Evolutionary conservation across 2,888 invertebrate species (phyloP).

Genomic region (Subacronicta megacephala): DNA sequence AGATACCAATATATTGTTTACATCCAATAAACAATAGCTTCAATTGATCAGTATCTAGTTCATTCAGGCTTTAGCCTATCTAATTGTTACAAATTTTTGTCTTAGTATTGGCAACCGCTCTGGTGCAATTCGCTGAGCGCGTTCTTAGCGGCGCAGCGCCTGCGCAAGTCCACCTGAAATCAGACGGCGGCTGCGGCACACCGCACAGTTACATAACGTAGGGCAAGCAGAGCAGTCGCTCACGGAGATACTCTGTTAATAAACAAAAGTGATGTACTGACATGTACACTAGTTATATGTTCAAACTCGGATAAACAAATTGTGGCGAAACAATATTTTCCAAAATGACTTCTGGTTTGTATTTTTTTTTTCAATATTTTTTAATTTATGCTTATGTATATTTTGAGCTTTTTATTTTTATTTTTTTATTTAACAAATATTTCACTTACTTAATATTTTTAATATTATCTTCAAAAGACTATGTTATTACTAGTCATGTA

Average conservation of each 20-base stretch:
- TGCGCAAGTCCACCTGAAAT: slow-evolving; percentile 52
- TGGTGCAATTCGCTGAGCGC: slow-evolving; percentile 20
- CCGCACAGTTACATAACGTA: slow-evolving; percentile 72
- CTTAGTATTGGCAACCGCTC: too few relatives aligned
- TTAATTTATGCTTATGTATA: not conserved
- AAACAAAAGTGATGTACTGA: slow-evolving; percentile 24
- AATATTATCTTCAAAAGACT: too few relatives aligned
- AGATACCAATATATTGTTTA: too few relatives aligned
- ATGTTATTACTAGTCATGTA: too few relatives aligned
- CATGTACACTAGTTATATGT: slow-evolving; percentile 6
- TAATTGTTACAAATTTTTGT: too few relatives aligned
- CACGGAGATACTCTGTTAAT: slow-evolving; percentile 13
- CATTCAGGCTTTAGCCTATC: too few relatives aligned
- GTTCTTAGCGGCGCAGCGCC: slow-evolving; percentile 39
- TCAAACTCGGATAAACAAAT: slow-evolving; percentile 6
- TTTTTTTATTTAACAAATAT: too few relatives aligned
- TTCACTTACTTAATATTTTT: too few relatives aligned
- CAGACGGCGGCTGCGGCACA: slow-evolving; percentile 39
- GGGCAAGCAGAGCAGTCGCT: slow-evolving; percentile 63
- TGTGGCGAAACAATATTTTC: slow-evolving; percentile 18
- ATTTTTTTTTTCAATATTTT: slow-evolving; percentile 20
- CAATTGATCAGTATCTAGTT: too few relatives aligned
- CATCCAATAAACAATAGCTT: too few relatives aligned
- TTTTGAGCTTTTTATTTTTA: too few relatives aligned
- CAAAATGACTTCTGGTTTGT: slow-evolving; percentile 49